Evolutionary conservation across 2,797 vertebrate genomes (phyloP), one percentile per base, ranked within the genome.

Genomic region (Cossypha caffra): DNA sequence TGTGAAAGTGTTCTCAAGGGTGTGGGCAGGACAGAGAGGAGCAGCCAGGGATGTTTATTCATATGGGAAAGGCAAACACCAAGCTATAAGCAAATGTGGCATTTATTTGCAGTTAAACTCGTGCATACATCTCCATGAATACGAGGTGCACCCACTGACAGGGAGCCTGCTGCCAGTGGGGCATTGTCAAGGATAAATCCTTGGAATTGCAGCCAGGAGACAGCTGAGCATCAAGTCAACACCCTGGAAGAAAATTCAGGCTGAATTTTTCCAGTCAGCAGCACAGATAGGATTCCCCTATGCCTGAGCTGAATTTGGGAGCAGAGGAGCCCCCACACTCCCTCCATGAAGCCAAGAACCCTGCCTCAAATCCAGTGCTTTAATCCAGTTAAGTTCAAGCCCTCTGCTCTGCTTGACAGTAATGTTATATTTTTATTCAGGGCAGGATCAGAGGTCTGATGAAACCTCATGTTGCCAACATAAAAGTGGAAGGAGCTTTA

Each of bases 371-470:
- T 10, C 76, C 76, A 79, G 33, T 11, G 5, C 35, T 24, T 58
- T 96, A 97, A 97, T 97, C 96, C 97, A 96, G 96, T 87, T 74
- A 88, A 84, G 91, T 96, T 97, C 93, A 57, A 97, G 95, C 82
- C 91, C 94, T 88, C 57, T 29, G 9, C 64, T 92, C 93, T 87
- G 12, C 21, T 59, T 79, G 83, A 95, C 16, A 87, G 97, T 93
- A 89, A 96, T 29, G 66, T 38, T 78, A 16, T 83, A 94, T 95
- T 95, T 96, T 96, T 90, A 97, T 96, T 96, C 96, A 94, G 86
- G 8, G 2, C 21, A 19, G 64, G 96, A 97, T 96, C 93, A 91
- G 96, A 95, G 88, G 94, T 93, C 92, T 88, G 94, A 54, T 79
- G 93, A 97, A 97, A 94, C 95, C 93, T 97, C 80, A 14, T 63